Conservation (phyloP, 2,113 vertebrate species). For the Poicephalus gulielmi region DNA sequence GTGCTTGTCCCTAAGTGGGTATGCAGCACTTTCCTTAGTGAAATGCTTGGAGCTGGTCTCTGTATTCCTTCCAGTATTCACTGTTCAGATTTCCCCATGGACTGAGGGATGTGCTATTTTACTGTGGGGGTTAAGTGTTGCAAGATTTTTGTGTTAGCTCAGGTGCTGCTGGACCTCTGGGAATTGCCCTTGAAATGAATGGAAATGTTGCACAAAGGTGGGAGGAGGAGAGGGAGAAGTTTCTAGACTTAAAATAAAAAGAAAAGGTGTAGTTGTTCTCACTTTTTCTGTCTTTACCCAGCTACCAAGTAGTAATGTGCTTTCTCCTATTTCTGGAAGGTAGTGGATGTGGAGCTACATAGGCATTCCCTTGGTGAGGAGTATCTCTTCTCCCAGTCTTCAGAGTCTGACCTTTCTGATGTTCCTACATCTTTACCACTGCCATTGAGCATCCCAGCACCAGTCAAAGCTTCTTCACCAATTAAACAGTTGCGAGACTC, state of each 20-base stretch:
- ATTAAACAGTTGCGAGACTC: conserved; percentile 77
- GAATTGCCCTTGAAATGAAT: background rate
- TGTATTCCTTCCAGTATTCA: background rate
- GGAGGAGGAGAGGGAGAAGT: background rate
- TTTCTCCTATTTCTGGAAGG: conserved; percentile 73
- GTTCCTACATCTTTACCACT: conserved; percentile 68
- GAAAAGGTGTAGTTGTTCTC: background rate
- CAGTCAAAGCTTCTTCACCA: conserved; percentile 80
- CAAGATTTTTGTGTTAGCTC: background rate
- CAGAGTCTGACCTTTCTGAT: conserved; percentile 75
- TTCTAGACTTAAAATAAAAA: background rate
- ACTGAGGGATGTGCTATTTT: background rate
- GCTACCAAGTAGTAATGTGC: background rate
- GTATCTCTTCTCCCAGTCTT: conserved; percentile 77
- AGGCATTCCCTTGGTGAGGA: conserved; percentile 91
- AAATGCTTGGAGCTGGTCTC: background rate
- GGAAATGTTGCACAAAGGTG: background rate
- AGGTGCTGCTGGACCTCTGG: background rate
- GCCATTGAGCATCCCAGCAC: conserved; percentile 70
- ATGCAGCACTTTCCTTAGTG: background rate
- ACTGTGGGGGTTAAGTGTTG: rapidly evolving
- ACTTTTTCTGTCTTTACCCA: background rate
- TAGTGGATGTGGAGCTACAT: conserved; percentile 96
- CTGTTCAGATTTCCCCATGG: background rate
- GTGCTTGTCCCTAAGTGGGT: background rate